Evolutionary conservation across 2,888 invertebrate species (phyloP), one percentile per base, ranked within the genome.

Genomic region (Leptopilina syphax): DNA sequence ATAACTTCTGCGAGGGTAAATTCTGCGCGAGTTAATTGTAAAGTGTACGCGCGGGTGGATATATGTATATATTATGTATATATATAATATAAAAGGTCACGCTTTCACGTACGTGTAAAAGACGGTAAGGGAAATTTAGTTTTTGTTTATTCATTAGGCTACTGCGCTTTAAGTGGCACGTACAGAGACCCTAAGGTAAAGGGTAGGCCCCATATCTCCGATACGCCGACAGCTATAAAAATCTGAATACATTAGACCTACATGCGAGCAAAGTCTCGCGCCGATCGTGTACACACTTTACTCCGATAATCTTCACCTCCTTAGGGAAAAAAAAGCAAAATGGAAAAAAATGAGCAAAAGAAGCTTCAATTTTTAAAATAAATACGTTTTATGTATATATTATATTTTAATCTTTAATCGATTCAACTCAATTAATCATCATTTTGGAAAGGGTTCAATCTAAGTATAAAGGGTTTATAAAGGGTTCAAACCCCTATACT

Each of bases 201-300:
- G 85, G 85, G 82, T 81, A 82, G 80, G 50, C 50, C 50, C 84
- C 89, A 87, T 90, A 90, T 91, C 90, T 89, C 88, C 88, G 90
- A 91, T 89, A 89, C 87, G 89, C 90, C 89, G 89, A 87, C 86
- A 88, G 91, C 89, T 86, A 91, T 91, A 91, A 91, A 91, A 91
- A 91, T 91, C 90, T 90, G 91, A 91, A 91, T 91, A 91, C 90
- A 91, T 91, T 91, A 91, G 88, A 84, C 87, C 88, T 86, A 87
- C 88, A 87, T 88, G 89, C 87, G 89, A 90, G 89, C 89, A 90
- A 85, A 83, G 81, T 78, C 82, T 77, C 81, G 34, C 73, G 86
- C 87, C 86, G 86, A 88, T 89, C 88, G 88, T 88, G 87, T 88
- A 87, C 89, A 88, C 89, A 88, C 87, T 88, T 89, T 90, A 88